Evolutionary conservation across 37 sponge, comb jelly and placozoan species (phyloP), one percentile per base, ranked within the genome.

Genomic region (Spongilla lacustris): DNA sequence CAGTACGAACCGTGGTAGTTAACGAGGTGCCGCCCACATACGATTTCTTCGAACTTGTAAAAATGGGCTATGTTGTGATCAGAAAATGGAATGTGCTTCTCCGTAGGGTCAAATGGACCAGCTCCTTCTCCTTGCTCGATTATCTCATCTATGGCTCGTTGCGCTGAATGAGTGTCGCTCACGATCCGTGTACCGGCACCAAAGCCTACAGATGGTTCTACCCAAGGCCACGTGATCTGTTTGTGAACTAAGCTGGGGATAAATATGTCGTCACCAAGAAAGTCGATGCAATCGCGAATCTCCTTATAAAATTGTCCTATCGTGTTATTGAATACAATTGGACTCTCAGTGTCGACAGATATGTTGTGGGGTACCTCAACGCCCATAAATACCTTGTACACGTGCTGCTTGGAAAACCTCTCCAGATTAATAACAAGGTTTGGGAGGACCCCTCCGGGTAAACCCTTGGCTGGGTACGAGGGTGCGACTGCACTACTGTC

Each of bases 81-180:
- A 23, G 19, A 19, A 26, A 27, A 21, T 24, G 27, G 19, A 17
- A 31, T 2, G 13, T 66, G 41, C 1, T 58, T 58, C 0, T 11
- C 17, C 0, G 50, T 85, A 26, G 89, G 89, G 67, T 92, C 81
- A 25, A 76, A 5, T 21, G 50, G 81, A n/a, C 68, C 73, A 32
- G 76, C 68, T 66, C 93, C 93, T 85, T 92, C 93, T 19, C 93
- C 93, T 29, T 92, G 86, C 66, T 88, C 86, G 67, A 73, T 36
- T 23, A 92, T 84, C 37, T 38, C 35, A 13, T 67, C 0, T 41
- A 92, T 88, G 37, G 81, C 93, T 35, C 0, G 33, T 0, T 36
- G 21, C 21, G 93, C 93, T 67, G 72, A 34, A 26, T 28, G 0
- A 27, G 80, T 35, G 33, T 81, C 70, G 19, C 23, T 85, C 37